phyloP scores from a whole-genome alignment of 2,888 invertebrate genomes.

The Notodonta dromedarius region DNA sequence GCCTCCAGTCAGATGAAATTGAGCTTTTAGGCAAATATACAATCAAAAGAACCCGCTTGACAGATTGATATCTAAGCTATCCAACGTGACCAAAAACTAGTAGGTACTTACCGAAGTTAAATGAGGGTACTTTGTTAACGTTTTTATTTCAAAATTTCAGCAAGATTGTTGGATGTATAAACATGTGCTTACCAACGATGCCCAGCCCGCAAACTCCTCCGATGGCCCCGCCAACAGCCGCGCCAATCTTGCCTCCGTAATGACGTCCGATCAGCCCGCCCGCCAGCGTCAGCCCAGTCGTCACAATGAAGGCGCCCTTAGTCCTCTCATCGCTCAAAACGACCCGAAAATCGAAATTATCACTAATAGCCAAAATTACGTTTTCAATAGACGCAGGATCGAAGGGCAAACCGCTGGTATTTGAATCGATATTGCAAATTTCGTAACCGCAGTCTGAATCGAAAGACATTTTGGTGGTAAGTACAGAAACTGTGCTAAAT shows the following conservation, averaged over 20 bases:
- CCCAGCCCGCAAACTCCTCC: constrained; percentile 75
- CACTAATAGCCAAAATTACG: constrained; percentile 63
- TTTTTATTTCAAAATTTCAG: not conserved
- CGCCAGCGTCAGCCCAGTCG: constrained; percentile 67
- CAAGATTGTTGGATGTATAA: no score
- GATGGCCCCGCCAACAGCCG: constrained; percentile 68
- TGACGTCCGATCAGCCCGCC: constrained; percentile 70
- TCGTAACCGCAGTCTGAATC: constrained; percentile 53
- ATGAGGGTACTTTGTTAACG: not conserved
- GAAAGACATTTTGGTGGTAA: constrained; percentile 34
- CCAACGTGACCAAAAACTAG: no score
- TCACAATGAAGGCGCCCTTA: constrained; percentile 59
- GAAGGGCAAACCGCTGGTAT: constrained; percentile 55
- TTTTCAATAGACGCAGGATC: constrained; percentile 63
- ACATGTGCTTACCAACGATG: constrained; percentile 57
- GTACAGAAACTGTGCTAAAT: constrained; percentile 6
- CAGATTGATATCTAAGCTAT: no score
- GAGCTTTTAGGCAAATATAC: no score
- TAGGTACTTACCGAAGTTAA: not conserved
- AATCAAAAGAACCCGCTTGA: no score
- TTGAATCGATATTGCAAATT: constrained; percentile 43
- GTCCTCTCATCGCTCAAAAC: constrained; percentile 53
- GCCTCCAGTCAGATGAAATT: no score
- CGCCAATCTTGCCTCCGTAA: constrained; percentile 72
- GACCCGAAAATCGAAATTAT: constrained; percentile 70